These are phyloP conservation scores for Potorous gilbertii DNA, from an alignment of 2,797 vertebrate genomes.

Conservation along the genomic window DNA sequence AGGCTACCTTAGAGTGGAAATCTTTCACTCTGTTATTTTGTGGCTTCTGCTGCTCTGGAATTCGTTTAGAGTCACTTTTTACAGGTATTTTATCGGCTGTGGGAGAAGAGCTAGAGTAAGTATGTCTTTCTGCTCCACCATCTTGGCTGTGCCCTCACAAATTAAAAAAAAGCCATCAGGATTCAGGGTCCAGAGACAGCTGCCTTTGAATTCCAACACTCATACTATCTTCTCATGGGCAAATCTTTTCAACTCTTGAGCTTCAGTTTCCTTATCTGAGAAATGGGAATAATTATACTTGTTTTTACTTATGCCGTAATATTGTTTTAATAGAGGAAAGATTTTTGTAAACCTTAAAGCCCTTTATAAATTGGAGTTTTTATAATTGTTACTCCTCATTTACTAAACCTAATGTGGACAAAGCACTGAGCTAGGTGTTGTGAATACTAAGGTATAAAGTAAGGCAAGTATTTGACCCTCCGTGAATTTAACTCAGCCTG, in stretches of 20 bases:
- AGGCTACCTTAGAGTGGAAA: too few relatives aligned
- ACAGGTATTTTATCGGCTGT: too few relatives aligned
- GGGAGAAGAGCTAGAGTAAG: too few relatives aligned
- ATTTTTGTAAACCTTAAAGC: neutral
- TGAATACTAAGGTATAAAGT: neutral
- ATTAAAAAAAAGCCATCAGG: neutral
- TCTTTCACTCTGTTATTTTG: too few relatives aligned
- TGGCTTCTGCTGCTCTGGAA: too few relatives aligned
- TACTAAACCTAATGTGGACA: neutral
- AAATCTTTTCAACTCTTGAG: neutral
- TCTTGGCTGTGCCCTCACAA: too few relatives aligned
- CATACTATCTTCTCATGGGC: neutral
- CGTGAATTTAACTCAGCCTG: neutral
- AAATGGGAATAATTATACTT: neutral
- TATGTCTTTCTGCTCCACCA: too few relatives aligned
- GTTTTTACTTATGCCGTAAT: neutral
- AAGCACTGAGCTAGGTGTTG: neutral
- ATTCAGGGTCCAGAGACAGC: neutral
- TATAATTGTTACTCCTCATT: neutral
- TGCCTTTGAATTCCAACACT: neutral
- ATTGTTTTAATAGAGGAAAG: neutral
- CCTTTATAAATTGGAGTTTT: neutral
- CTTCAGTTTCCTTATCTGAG: neutral
- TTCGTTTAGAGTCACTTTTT: too few relatives aligned
- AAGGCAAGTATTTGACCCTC: neutral